Evolutionary conservation across 1,140 invertebrate species (phyloP).

Genomic region (Oncopeltus fasciatus): DNA sequence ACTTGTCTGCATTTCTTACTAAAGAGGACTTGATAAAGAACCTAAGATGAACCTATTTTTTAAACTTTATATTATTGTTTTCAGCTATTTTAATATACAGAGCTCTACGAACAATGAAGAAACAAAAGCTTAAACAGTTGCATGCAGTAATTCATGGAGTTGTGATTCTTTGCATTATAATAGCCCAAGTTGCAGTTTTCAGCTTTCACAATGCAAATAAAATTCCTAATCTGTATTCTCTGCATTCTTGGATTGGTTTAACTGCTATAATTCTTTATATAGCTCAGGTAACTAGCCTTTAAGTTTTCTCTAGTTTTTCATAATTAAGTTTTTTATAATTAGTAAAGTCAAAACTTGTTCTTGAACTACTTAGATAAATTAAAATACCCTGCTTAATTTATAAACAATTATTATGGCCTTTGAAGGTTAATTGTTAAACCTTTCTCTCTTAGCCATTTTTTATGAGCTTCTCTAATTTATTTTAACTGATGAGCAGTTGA

Average conservation of each 20-base stretch:
- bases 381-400: too few relatives aligned
- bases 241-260: constrained; percentile 80
- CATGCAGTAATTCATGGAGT: constrained; percentile 56
- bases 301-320: too few relatives aligned
- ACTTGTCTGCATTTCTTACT: not conserved
- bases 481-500: too few relatives aligned
- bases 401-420: too few relatives aligned
- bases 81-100: constrained; percentile 72
- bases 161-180: constrained; percentile 46
- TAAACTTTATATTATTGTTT: constrained; percentile 23
- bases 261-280: constrained; percentile 57
- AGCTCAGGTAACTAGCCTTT: constrained; percentile 61
- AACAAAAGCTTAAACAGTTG: constrained; percentile 59
- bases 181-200: constrained; percentile 64
- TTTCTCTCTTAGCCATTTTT: too few relatives aligned
- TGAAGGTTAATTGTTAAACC: too few relatives aligned
- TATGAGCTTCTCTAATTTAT: too few relatives aligned
- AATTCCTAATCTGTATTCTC: constrained; percentile 61
- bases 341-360: too few relatives aligned
- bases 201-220: constrained; percentile 59
- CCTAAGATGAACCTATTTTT: too few relatives aligned
- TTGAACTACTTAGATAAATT: too few relatives aligned
- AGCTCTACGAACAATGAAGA: constrained; percentile 54
- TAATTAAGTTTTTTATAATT: too few relatives aligned
- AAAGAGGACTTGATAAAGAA: not conserved